Conservation (phyloP, 2,797 vertebrate species). For the Toxotes lorentzi region DNA sequence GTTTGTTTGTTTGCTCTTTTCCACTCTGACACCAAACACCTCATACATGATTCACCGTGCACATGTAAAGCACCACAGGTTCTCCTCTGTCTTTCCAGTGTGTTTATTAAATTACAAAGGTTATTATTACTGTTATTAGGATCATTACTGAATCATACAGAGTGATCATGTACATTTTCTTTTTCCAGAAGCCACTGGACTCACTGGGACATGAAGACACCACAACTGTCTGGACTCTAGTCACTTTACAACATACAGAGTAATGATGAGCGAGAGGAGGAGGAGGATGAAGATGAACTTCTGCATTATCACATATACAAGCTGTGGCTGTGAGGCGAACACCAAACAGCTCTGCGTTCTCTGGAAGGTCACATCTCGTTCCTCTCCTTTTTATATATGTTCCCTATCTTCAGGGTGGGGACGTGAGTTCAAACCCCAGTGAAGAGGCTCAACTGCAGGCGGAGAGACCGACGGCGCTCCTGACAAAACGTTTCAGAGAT, state of each 20-base stretch:
- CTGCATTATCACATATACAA: conserved; percentile 29
- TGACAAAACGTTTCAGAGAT: no score
- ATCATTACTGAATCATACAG: conserved; percentile 69
- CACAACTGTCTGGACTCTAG: conserved; percentile 59
- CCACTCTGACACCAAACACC: background rate
- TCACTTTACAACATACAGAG: conserved; percentile 67
- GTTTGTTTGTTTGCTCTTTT: no score
- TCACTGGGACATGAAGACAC: conserved; percentile 54
- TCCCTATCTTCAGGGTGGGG: background rate
- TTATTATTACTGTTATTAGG: conserved; percentile 54
- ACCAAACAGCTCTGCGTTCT: background rate
- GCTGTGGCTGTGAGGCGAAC: background rate
- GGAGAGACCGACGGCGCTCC: background rate
- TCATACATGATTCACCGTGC: no score
- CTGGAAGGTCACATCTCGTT: background rate
- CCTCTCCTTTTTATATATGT: no score
- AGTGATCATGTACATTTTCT: conserved; percentile 48
- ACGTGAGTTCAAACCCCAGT: background rate
- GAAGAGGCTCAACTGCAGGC: background rate
- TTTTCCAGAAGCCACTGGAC: conserved; percentile 39
- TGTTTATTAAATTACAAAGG: conserved; percentile 86
- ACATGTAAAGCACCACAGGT: conserved; percentile 14
- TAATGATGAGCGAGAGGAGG: conserved; percentile 34
- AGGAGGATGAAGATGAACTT: conserved; percentile 35
- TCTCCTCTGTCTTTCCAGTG: conserved; percentile 66